phyloP scores from a whole-genome alignment of 2,113 vertebrate genomes.

The Butastur rufipennis region DNA sequence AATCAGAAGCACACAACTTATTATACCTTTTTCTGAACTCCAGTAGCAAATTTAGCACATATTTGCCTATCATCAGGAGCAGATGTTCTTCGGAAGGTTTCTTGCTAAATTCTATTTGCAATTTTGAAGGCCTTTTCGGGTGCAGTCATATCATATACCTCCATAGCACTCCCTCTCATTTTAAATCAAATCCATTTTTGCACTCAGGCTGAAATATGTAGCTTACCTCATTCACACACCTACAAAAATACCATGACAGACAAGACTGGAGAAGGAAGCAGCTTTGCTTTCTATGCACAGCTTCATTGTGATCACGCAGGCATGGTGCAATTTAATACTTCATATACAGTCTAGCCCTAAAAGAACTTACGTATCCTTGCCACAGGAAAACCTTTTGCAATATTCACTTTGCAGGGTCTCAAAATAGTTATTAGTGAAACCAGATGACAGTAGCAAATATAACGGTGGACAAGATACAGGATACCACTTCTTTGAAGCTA shows the following conservation, averaged over 20 bases:
- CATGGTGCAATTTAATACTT: background rate
- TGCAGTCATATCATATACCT: background rate
- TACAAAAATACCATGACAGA: background rate
- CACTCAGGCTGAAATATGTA: background rate
- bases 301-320: background rate
- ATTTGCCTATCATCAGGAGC: background rate
- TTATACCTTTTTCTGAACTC: background rate
- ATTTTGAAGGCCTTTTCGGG: background rate
- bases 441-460: background rate
- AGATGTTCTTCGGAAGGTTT: background rate
- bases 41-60: background rate
- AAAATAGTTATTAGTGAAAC: background rate
- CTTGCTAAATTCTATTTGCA: background rate
- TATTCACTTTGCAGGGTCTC: background rate
- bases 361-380: background rate
- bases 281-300: background rate
- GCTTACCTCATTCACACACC: background rate
- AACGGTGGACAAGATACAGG: background rate
- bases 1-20: background rate
- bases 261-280: background rate
- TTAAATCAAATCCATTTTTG: conserved; percentile 3
- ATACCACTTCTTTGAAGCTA: background rate
- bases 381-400: background rate
- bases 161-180: background rate
- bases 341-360: background rate